Conservation (phyloP, 2,113 vertebrate species). For the Paradisaea rubra region DNA sequence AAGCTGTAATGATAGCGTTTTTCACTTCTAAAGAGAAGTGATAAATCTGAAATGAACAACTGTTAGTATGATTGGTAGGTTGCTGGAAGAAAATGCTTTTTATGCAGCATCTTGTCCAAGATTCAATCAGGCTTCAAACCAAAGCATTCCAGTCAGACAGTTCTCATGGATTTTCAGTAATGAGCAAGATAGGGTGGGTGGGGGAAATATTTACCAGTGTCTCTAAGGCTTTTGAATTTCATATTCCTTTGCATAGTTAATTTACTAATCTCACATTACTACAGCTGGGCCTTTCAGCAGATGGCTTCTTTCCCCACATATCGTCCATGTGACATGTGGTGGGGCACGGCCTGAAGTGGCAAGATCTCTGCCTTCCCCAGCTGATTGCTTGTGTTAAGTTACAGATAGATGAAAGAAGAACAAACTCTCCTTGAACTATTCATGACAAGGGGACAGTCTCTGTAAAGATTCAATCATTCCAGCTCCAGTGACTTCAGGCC, state of each 20-base stretch:
- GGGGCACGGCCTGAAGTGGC: neutral
- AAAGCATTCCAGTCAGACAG: slow-evolving; percentile 64
- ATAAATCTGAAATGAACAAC: slow-evolving; percentile 69
- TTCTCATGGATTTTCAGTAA: slow-evolving; percentile 65
- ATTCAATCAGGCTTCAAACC: slow-evolving; percentile 67
- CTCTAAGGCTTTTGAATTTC: slow-evolving; percentile 50
- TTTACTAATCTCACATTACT: neutral
- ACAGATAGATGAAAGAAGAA: neutral
- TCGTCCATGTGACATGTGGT: neutral
- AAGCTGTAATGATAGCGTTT: neutral
- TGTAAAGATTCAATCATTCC: neutral
- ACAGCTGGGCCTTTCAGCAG: neutral
- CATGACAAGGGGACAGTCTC: neutral
- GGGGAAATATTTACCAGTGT: slow-evolving; percentile 52
- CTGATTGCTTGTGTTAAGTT: neutral
- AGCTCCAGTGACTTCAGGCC: neutral
- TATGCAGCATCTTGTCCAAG: slow-evolving; percentile 54
- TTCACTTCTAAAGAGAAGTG: slow-evolving; percentile 53
- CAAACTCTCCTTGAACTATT: neutral
- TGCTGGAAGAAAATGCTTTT: slow-evolving; percentile 55
- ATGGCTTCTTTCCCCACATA: neutral
- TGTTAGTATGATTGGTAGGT: slow-evolving; percentile 61
- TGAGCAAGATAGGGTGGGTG: slow-evolving; percentile 53
- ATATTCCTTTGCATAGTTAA: neutral
- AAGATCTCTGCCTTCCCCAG: neutral